Base-by-base conservation (phyloP, 2,113 vertebrate genomes). In the Mustela nigripes region DNA sequence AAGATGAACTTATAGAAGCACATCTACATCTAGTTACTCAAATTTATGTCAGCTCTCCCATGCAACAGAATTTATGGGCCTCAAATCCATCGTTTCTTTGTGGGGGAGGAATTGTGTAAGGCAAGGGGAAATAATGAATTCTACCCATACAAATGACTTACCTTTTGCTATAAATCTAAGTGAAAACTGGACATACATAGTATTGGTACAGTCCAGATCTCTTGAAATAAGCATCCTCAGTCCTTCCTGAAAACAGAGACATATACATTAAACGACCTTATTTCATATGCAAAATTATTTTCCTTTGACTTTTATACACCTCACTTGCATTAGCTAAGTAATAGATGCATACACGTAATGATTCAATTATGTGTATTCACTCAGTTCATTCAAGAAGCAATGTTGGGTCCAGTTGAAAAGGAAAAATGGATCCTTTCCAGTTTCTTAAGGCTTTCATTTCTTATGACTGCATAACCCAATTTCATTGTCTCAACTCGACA, bases 101-200 rank as follows among this genome's bases (percentile, higher is more conserved):
- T 33, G 36, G 31, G 60, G 45, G 24, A 81, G 33, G 87, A 96
- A 56, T 22, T 45, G 11, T 15, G 0, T 50, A 71, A 5, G 22
- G 7, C 58, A 76, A 7, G 22, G 9, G 69, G 74, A 96, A 81
- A 93, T 31, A 69, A 79, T 89, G 16, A 89, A 78, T 39, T 53
- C 42, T 42, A 89, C 2, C 28, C 31, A 50, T 1, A 73, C 39
- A 76, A 6, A 79, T 33, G 76, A 78, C 98, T 98, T 98, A 99
- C 99, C 99, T 99, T 99, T 99, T 48, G 99, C 99, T 98, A 99
- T 99, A 98, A 99, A 99, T 98, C 99, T 99, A 95, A 99, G 99
- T 85, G 99, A 99, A 98, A 99, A 99, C 97, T 99, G 99, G 97
- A 99, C 99, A 98, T 99, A 99, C 92, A 99, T 98, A 0, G 99